Evolutionary conservation across 2,888 invertebrate species (phyloP).

Genomic region (Toxonevra muliebris): DNA sequence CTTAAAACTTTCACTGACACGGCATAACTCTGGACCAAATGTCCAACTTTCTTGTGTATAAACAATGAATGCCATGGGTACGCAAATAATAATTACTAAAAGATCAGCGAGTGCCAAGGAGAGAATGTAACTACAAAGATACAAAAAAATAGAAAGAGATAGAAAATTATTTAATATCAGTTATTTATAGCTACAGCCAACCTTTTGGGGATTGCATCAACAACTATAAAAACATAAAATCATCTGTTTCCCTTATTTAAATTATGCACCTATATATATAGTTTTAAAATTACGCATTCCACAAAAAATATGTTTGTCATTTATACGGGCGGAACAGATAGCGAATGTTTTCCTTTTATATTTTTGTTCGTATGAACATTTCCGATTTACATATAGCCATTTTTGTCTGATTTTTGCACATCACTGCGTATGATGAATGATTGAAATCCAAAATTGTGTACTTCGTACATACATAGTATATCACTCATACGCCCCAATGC

Average conservation of each 20-base stretch:
- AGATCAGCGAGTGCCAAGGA: conserved; percentile 85
- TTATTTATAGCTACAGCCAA: too few relatives aligned
- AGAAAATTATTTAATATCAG: too few relatives aligned
- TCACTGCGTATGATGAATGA: background rate
- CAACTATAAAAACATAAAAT: background rate
- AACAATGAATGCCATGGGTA: conserved; percentile 85
- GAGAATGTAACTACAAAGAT: conserved; percentile 74
- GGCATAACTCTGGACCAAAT: conserved; percentile 84
- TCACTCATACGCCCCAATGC: conserved; percentile 14
- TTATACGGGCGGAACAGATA: too few relatives aligned
- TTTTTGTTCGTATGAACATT: too few relatives aligned
- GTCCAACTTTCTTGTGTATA: conserved; percentile 91
- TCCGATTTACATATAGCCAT: too few relatives aligned
- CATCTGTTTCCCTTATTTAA: background rate
- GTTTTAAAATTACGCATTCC: too few relatives aligned
- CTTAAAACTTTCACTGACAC: conserved; percentile 83
- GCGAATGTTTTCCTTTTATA: too few relatives aligned
- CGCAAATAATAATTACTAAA: conserved; percentile 81
- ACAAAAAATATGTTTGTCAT: too few relatives aligned
- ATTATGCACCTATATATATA: background rate
- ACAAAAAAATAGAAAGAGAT: background rate
- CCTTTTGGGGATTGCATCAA: too few relatives aligned
- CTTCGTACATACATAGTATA: background rate
- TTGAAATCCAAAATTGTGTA: background rate
- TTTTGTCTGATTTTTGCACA: background rate